Evolutionary conservation across 2,113 vertebrate genomes (phyloP).

Genomic region (Labeo catla): DNA sequence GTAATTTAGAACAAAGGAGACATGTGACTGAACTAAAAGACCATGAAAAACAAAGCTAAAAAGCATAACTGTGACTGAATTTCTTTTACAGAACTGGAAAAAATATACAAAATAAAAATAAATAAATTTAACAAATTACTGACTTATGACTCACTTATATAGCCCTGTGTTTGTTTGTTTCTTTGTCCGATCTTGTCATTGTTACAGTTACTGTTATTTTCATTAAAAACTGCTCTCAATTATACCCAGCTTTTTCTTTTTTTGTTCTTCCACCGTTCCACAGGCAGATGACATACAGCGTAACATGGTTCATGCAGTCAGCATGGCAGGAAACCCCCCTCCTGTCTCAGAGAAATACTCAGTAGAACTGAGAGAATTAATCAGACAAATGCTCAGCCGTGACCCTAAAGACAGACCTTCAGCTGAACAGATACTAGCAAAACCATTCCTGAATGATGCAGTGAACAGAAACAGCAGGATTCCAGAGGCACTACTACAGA

Average conservation of each 20-base stretch:
- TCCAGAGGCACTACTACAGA: neutral
- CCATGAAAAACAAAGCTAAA: neutral
- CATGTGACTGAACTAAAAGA: neutral
- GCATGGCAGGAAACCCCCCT: neutral
- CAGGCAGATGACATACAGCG: neutral
- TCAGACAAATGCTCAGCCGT: constrained; percentile 2
- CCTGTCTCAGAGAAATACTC: neutral
- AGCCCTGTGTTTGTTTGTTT: too few species aligned
- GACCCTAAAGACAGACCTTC: neutral
- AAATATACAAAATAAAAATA: too few species aligned
- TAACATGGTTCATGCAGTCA: neutral
- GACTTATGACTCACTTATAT: too few species aligned
- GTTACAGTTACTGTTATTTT: too few species aligned
- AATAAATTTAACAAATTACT: too few species aligned
- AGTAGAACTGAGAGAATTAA: neutral
- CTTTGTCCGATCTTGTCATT: too few species aligned
- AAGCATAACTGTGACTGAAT: neutral
- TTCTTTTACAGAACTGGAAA: too few species aligned
- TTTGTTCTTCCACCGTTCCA: neutral
- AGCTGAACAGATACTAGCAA: neutral
- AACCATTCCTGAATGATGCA: neutral
- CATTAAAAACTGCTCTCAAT: too few species aligned
- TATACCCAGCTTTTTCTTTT: too few species aligned
- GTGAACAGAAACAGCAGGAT: neutral
- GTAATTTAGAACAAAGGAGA: neutral